These are phyloP conservation scores for Athene cunicularia DNA, from an alignment of 2,113 vertebrate species.

Conservation along the genomic window DNA sequence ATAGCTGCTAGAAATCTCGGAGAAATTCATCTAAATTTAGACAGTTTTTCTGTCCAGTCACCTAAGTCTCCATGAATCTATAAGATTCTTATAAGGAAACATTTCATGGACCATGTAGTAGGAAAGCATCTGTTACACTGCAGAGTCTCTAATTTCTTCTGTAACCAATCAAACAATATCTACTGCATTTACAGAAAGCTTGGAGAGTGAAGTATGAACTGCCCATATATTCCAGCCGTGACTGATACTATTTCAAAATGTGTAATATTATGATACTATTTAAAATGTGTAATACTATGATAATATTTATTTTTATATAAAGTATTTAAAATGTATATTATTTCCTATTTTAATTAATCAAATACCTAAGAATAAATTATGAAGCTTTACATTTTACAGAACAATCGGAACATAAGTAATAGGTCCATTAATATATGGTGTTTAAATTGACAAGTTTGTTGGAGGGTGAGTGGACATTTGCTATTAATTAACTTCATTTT, in stretches of 20 bases:
- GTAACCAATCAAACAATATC: not conserved
- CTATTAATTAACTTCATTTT: not conserved
- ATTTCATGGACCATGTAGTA: not conserved
- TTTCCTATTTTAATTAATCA: not conserved
- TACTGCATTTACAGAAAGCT: not conserved
- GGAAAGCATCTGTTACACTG: not conserved
- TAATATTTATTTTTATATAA: not conserved
- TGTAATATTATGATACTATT: not conserved
- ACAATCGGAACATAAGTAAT: not conserved
- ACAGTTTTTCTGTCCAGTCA: not conserved
- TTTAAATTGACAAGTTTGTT: not conserved
- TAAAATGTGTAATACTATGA: not conserved
- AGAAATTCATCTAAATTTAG: not conserved
- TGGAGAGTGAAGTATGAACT: not conserved
- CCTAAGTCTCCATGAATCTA: not conserved
- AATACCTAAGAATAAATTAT: not conserved
- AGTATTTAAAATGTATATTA: not conserved
- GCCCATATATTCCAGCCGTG: not conserved
- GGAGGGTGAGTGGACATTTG: not conserved
- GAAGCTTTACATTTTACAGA: not conserved
- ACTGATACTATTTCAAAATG: not conserved
- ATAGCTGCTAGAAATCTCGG: not conserved
- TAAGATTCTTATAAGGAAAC: not conserved
- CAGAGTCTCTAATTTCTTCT: not conserved
- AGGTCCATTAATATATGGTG: not conserved